Base-by-base conservation (phyloP, 2,113 vertebrate species). In the Pluvianellus socialis region DNA sequence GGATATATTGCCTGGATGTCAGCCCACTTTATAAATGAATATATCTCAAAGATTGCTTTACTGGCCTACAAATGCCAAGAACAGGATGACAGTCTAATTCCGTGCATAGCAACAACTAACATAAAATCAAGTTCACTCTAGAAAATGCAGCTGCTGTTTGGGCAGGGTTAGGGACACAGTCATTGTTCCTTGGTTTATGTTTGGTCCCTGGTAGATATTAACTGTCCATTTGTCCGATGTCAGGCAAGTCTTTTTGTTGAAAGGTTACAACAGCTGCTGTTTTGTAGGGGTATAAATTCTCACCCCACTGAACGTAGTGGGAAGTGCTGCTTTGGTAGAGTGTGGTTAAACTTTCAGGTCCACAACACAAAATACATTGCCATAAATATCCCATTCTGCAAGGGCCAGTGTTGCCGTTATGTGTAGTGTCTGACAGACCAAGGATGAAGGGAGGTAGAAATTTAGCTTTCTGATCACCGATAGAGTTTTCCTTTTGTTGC, bases 101-200 rank as follows among this genome's bases (percentile, higher is more conserved):
- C 45, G 94, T 85, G 91, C 91, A 88, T 90, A 94, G 89, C 73
- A 95, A 82, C 88, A 85, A 65, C 80, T 91, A 87, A 75, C 76
- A 53, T 71, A 83, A 95, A 91, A 87, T 91, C 88, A 94, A 74
- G 80, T 87, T 68, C 42, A 2, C n/a, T 88, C 28, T 63, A 32
- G 77, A 70, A 97, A 94, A 88, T 62, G 53, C 40, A 74, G 22
- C 65, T 61, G 74, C 50, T 88, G 58, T 77, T 92, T 84, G 83
- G 76, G 68, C 35, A 79, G 61, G 76, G 32, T 77, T 94, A 24
- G 1, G 15, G 56, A 33, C 67, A 12, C 14, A 59, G 52, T 59
- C 63, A 35, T 80, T 86, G n/a, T 53, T 88, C 83, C 52, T 47
- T 83, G 86, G 61, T 74, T 86, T 83, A 8, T 55, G 33, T 71